A percentile compares a stretch with the other conserved stretches of the same genome.
phyloP scores from a whole-genome alignment of 2,888 invertebrate species.

The Callyntrura guangdongensis region DNA sequence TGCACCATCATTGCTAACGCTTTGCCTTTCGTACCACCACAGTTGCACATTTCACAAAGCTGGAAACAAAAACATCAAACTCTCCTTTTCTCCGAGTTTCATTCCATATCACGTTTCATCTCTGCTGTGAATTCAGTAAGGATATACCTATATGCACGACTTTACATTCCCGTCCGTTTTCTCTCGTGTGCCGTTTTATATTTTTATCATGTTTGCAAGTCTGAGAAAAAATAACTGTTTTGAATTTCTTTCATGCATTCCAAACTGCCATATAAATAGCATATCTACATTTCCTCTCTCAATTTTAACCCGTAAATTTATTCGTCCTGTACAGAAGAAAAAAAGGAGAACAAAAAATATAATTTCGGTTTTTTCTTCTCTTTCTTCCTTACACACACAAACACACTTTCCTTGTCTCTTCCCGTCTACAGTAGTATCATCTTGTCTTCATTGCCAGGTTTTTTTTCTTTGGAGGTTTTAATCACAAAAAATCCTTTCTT shows the following conservation, averaged over 20 bases:
- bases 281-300: constrained; percentile 23
- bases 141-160: neutral
- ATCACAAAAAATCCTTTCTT: constrained; percentile 60
- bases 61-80: constrained; percentile 41
- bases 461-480: constrained; percentile 48
- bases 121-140: neutral
- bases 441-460: constrained; percentile 51
- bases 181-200: neutral
- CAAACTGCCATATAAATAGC: constrained; percentile 53
- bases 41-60: constrained; percentile 2
- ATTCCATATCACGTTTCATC: constrained; percentile 49
- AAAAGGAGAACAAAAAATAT: constrained; percentile 43
- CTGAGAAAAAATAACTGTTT: constrained; percentile 57
- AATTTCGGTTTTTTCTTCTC: constrained; percentile 43
- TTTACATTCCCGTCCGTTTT: neutral
- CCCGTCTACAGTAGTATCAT: neutral
- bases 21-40: neutral
- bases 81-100: neutral
- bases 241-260: constrained; percentile 66
- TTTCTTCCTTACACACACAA: neutral
- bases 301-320: constrained; percentile 42
- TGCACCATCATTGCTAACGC: neutral
- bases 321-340: constrained; percentile 8
- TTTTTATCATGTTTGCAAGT: constrained; percentile 43
- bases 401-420: neutral